Conservation (phyloP, 1,140 invertebrate genomes). For the Ptiloglossa arizonensis region DNA sequence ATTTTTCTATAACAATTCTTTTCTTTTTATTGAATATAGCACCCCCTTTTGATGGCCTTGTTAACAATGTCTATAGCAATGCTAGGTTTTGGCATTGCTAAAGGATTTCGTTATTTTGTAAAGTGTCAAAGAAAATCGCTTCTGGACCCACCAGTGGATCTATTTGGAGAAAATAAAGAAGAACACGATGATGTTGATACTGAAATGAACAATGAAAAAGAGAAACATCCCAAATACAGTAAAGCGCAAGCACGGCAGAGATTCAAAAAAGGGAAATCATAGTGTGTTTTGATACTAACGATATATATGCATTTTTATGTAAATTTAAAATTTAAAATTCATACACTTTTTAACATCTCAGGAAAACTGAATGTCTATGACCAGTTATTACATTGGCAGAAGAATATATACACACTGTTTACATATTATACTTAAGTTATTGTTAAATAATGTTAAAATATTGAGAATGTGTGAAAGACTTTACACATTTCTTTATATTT, state of each 20-base stretch:
- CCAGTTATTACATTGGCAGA: conserved; percentile 16
- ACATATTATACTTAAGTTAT: conserved; percentile 28
- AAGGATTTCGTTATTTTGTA: conserved; percentile 82
- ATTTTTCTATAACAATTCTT: conserved; percentile 6
- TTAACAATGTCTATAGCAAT: conserved; percentile 84
- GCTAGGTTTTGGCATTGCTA: conserved; percentile 83
- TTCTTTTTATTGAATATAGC: conserved; percentile 74
- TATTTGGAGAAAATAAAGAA: conserved; percentile 72
- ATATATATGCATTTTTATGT: conserved; percentile 11
- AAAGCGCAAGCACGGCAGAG: conserved; percentile 87
- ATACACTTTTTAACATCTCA: conserved; percentile 24
- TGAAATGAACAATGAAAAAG: conserved; percentile 70
- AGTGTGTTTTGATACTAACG: conserved; percentile 53
- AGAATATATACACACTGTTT: conserved; percentile 18
- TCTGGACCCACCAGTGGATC: conserved; percentile 82
- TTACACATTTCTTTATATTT: conserved; percentile 17
- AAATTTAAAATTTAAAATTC: conserved; percentile 13
- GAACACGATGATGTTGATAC: conserved; percentile 67
- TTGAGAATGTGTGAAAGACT: conserved; percentile 15
- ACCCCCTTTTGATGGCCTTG: conserved; percentile 84
- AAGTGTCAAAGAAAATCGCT: conserved; percentile 82
- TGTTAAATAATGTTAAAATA: conserved; percentile 30
- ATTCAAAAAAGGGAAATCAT: conserved; percentile 86
- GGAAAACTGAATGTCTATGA: conserved; percentile 4
- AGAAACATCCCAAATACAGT: conserved; percentile 82